Evolutionary conservation across 2,888 invertebrate species (phyloP).

Genomic region (Lacanobia wlatinum): DNA sequence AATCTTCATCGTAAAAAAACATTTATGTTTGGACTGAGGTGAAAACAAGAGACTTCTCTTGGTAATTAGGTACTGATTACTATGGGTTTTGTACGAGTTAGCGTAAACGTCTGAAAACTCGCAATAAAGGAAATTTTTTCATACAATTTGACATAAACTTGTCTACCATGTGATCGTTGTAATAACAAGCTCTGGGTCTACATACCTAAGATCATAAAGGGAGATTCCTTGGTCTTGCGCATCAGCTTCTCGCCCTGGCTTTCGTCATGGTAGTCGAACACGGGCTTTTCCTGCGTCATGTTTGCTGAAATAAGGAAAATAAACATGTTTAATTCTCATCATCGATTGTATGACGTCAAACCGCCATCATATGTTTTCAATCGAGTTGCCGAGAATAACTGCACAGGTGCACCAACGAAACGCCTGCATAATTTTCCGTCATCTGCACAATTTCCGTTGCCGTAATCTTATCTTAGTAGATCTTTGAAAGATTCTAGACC

Average conservation of each 20-base stretch:
- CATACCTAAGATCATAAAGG: conserved; percentile 93
- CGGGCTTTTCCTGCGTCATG: conserved; percentile 81
- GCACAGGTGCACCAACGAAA: neutral
- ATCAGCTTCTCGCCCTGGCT: conserved; percentile 88
- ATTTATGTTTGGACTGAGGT: too few species aligned
- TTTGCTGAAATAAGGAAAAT: conserved; percentile 66
- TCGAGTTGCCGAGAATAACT: neutral
- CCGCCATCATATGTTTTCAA: neutral
- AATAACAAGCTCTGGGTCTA: conserved; percentile 23
- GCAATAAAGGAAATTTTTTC: too few species aligned
- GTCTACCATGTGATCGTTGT: too few species aligned
- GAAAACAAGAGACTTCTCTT: neutral
- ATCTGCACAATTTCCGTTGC: neutral
- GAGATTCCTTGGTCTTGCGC: conserved; percentile 93
- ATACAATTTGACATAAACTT: too few species aligned
- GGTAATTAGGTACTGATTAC: too few species aligned
- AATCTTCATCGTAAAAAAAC: conserved; percentile 8
- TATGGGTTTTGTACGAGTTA: too few species aligned
- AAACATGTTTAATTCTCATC: conserved; percentile 15
- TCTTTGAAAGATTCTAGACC: neutral
- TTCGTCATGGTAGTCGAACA: conserved; percentile 90
- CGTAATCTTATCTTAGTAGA: neutral
- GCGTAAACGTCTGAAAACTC: too few species aligned
- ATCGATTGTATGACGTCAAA: conserved; percentile 21
- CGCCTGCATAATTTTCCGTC: neutral